Base-by-base conservation (phyloP, 2,113 vertebrate species). In the Saccopteryx leptura region DNA sequence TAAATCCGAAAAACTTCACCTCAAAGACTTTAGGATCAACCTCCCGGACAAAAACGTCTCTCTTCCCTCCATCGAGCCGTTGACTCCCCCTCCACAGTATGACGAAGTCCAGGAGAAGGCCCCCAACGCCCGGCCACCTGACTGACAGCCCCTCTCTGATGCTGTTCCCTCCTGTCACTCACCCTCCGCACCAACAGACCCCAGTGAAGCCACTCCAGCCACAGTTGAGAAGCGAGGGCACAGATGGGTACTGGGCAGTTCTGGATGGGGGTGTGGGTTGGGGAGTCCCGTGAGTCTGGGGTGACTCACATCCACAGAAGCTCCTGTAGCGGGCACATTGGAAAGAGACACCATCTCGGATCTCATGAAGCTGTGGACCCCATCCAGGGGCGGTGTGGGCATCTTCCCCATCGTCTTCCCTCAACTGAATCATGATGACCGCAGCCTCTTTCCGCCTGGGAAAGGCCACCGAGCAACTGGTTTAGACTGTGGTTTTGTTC, bases 11-110 rank as follows among this genome's bases (percentile, higher is more conserved):
- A 99, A 99, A 97, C 98, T 99, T 46, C 99, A 99, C 97, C 98
- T 99, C 86, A 99, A 99, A 96, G 99, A 99, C 80, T 96, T 98
- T 87, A 96, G 98, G 65, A 72, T 99, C 2, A 98, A 98, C 90
- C 96, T 99, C 10, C 91, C 98, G 0, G 98, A 98, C 72, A 96
- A 98, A 56, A 98, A 97, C 39, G 94, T 97, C 39, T 78, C 95
- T 0, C 98, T 98, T 0, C 85, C 98, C 15, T 99, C 98, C 4
- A 99, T 99, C 33, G 99, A 99, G 95, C 99, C 99, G 0, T 98
- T 99, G 10, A 99, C 99, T 0, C 99, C 99, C 0, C 99, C 99
- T 0, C 99, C 99, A 0, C 99, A 99, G 98, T 99, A 99, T 0
- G 99, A 99, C 2, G 99, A 99, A 2, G 97, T 98, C 83, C 97